Evolutionary conservation across 2,797 vertebrate genomes (phyloP), one percentile per base, ranked within the genome.

Genomic region (Amazona ochrocephala): DNA sequence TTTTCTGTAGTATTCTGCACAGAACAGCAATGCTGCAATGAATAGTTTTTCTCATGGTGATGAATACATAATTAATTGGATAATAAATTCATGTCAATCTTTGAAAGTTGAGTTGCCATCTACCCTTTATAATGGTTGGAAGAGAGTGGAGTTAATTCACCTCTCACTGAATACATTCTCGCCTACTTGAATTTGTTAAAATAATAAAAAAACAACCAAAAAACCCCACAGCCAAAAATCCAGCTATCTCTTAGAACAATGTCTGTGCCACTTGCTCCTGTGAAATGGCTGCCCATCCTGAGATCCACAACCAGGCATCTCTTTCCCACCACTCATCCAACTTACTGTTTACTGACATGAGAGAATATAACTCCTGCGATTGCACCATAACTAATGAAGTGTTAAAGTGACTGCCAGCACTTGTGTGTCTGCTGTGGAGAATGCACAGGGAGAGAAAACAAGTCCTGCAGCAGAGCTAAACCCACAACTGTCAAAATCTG

Each of bases 301-400:
- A 80, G 77, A 77, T 71, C 87, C 16, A 10, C 94, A 81, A 94
- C 16, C 60, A 60, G 61, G 41, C 4, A 5, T 13, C 44, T 75
- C 51, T 93, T 92, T 87, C 84, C 87, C 86, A 87, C 71, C 62
- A 32, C 39, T 85, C 21, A 19, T 89, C 81, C 62, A 72, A 94
- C 53, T 93, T 89, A 89, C 84, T 96, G 87, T 87, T 89, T 87
- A 84, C 79, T 95, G 93, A 94, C 2, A 4, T 60, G 90, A 77
- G 87, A 95, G 92, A 96, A 60, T 74, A 78, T 54, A 84, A 48
- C 93, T 95, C 75, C 94, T 96, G 95, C 92, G 90, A 93, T 84
- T 10, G 3, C 78, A 71, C 86, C 91, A 54, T 86, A 89, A 93
- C 90, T 95, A 96, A 97, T 78, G 96, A 96, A 91, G 94, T 92